A percentile compares a stretch with the other conserved stretches of the same genome.
Evolutionary conservation across 2,113 vertebrate species (phyloP).

Genomic region (Anarhynchus alexandrinus): DNA sequence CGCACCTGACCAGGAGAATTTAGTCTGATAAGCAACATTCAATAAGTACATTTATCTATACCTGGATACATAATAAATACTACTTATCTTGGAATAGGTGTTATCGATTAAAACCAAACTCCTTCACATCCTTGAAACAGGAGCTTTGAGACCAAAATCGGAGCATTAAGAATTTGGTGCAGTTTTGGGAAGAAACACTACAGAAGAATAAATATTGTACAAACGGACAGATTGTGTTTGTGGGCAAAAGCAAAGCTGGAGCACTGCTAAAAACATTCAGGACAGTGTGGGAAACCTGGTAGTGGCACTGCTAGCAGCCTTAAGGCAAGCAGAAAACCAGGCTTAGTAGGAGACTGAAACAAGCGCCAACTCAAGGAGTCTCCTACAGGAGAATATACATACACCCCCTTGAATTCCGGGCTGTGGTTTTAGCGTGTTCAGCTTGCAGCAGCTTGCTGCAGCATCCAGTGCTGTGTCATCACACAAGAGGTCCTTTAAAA

Average conservation of each 20-base stretch:
- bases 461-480: background rate
- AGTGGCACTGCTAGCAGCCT: background rate
- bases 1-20: background rate
- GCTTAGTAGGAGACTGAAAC: background rate
- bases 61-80: background rate
- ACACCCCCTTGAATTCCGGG: background rate
- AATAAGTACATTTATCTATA: background rate
- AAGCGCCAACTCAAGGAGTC: background rate
- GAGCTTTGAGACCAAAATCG: background rate
- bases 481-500: background rate
- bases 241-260: background rate
- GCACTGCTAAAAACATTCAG: background rate
- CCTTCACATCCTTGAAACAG: background rate
- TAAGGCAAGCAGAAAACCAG: background rate
- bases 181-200: background rate
- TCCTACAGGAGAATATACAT: background rate
- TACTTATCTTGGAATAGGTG: background rate
- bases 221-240: background rate
- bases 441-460: background rate
- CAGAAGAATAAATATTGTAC: background rate
- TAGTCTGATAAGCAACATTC: background rate
- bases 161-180: background rate
- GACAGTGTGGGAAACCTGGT: background rate
- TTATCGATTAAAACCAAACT: background rate
- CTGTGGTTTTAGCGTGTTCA: background rate